Conservation (phyloP, 2,113 vertebrate species). For the Ochotona princeps region DNA sequence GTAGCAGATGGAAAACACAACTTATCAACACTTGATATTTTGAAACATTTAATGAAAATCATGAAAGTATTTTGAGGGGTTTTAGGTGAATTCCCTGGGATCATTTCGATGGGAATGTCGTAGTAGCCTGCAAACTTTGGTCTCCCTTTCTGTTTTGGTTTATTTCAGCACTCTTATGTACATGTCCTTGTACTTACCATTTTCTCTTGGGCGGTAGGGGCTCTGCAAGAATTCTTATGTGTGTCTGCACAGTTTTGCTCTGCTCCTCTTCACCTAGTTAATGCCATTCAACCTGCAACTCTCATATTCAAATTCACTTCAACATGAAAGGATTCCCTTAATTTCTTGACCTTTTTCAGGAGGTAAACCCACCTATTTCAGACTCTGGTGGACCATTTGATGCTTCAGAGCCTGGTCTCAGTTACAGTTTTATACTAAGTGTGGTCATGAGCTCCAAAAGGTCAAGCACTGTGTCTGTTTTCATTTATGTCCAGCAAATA, state of each 20-base stretch:
- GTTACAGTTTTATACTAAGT: background rate
- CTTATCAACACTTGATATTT: conserved; percentile 26
- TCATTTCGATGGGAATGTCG: background rate
- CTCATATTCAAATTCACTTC: background rate
- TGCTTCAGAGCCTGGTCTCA: background rate
- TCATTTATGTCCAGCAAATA: conserved; percentile 44
- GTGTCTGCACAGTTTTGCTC: background rate
- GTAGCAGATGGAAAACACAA: conserved; percentile 53
- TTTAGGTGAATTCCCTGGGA: conserved; percentile 1
- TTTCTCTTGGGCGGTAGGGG: background rate
- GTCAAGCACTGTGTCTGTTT: background rate
- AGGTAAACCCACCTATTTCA: background rate
- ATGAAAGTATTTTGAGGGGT: conserved; percentile 22
- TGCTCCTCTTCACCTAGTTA: background rate
- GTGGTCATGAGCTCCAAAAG: conserved; percentile 6
- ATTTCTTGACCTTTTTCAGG: background rate
- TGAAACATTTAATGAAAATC: conserved; percentile 13
- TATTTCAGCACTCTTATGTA: background rate
- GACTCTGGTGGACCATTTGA: background rate
- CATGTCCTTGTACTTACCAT: conserved; percentile 20
- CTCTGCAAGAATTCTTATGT: background rate
- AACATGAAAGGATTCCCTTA: background rate
- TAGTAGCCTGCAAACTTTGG: background rate
- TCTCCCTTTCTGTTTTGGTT: background rate
- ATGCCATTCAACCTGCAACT: background rate